Evolutionary conservation across 2,888 invertebrate species (phyloP), one percentile per base, ranked within the genome.

Genomic region (Therioaphis trifolii): DNA sequence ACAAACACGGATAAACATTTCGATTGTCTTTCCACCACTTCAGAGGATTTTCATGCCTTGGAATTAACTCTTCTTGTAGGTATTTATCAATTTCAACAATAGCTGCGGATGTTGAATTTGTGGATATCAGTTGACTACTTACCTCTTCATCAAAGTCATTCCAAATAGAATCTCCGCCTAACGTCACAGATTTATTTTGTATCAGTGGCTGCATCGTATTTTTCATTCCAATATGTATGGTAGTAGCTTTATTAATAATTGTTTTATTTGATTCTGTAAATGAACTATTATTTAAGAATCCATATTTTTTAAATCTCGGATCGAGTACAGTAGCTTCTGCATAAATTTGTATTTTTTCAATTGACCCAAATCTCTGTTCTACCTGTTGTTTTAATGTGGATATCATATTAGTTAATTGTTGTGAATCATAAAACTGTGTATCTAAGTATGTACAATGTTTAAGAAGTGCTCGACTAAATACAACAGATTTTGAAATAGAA

Each of bases 21-120:
- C 85, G 78, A 43, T 85, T 85, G 40, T 85, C 85, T 58, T 84
- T 82, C 86, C 86, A 87, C 87, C 87, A 87, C 46, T 43, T 68
- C 52, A 86, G 43, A 12, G 86, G 85, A 84, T 86, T 82, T 29
- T 80, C 85, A 55, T 52, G 80, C 35, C 86, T 63, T 27, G 55
- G 69, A 14, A 85, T 49, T 12, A 85, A 43, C n/a, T 76, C 40
- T 40, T 85, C 86, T 43, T 86, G 84, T 18, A 86, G 27, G 35
- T 86, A 86, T 58, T 84, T 85, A 24, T 86, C 84, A 14, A 86
- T 61, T 85, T 86, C 86, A 9, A 77, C 69, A 15, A 84, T 85
- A 4, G 85, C 85, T 27, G 84, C 85, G 15, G 84, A 77, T 68
- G 72, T 79, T 24, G 86, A 21, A 55, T 55, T 55, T 55, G 55